Evolutionary conservation across 1,140 invertebrate species (phyloP).

Genomic region (Hydropsyche tenuis): DNA sequence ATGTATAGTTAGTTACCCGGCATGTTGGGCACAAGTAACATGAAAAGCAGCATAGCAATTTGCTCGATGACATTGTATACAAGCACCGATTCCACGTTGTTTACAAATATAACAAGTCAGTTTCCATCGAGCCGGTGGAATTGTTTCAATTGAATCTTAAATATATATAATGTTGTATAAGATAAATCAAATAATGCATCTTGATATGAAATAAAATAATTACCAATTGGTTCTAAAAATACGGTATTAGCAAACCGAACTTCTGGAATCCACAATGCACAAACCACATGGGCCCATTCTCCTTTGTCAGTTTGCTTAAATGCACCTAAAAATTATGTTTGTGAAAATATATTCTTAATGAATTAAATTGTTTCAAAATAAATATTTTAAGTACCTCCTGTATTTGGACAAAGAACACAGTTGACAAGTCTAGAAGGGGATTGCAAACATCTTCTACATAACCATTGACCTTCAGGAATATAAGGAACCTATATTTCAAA

Average conservation of each 20-base stretch:
- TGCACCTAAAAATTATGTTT: constrained; percentile 67
- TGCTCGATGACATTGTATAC: constrained; percentile 96
- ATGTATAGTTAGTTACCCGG: constrained; percentile 66
- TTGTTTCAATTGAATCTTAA: constrained; percentile 90
- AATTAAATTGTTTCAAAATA: not conserved
- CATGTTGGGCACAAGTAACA: constrained; percentile 97
- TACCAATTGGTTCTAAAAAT: constrained; percentile 92
- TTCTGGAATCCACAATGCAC: constrained; percentile 98
- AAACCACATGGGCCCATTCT: constrained; percentile 98
- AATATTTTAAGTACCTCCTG: constrained; percentile 72
- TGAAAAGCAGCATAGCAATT: constrained; percentile 98
- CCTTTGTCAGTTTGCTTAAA: constrained; percentile 98
- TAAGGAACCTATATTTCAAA: constrained; percentile 75
- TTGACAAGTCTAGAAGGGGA: constrained; percentile 95
- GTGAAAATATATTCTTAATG: not conserved
- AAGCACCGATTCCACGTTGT: constrained; percentile 90
- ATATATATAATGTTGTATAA: not conserved
- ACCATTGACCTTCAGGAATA: constrained; percentile 98
- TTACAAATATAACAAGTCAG: constrained; percentile 97
- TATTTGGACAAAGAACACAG: constrained; percentile 97
- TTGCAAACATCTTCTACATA: constrained; percentile 93
- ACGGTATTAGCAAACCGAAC: constrained; percentile 97
- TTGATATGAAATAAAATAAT: constrained; percentile 15
- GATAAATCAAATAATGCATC: not conserved
- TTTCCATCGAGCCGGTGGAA: constrained; percentile 94